Evolutionary conservation across 2,888 invertebrate species (phyloP), one percentile per base, ranked within the genome.

Genomic region (Eustalomyia histrio): DNA sequence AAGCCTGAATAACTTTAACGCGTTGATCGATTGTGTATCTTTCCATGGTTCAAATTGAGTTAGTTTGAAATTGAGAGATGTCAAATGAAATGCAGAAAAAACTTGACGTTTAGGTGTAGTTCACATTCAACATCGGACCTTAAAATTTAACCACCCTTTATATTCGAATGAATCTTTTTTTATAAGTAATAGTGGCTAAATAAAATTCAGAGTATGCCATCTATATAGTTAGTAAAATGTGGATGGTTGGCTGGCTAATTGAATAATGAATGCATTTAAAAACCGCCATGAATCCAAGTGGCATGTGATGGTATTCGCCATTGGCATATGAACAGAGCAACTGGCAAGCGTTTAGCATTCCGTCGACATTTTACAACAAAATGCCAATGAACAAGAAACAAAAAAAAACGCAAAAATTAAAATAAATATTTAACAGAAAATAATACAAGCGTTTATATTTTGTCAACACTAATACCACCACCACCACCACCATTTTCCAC

Each of bases 241-340:
- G 76, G 24, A 18, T 64, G 64, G 18, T 24, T 63, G 18, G 57
- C 61, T 79, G 60, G 78, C 71, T 81, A 81, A 81, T 81, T 81
- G 81, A 81, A 78, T 81, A 81, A 81, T 78, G 74, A 81, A 75
- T 81, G 81, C 81, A 81, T 81, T 81, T 78, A 71, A 81, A 81
- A 78, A 65, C 67, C 71, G 81, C 78, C 74, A 81, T 75, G 81
- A 81, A 81, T 81, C 81, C 81, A 71, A 74, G 52, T 81, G 81
- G 81, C 81, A 81, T 81, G 81, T 81, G 81, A 81, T 81, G 81
- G 81, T 75, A 81, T 81, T 81, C 81, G 78, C 81, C 81, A 81
- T 78, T 81, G 81, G 81, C 78, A 81, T 81, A 81, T 71, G 74
- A 78, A 78, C 81, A 69, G 81, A 81, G 81, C 81, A 81, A 81